Evolutionary conservation across 2,888 invertebrate species (phyloP).

Genomic region (Lomographa bimaculata): DNA sequence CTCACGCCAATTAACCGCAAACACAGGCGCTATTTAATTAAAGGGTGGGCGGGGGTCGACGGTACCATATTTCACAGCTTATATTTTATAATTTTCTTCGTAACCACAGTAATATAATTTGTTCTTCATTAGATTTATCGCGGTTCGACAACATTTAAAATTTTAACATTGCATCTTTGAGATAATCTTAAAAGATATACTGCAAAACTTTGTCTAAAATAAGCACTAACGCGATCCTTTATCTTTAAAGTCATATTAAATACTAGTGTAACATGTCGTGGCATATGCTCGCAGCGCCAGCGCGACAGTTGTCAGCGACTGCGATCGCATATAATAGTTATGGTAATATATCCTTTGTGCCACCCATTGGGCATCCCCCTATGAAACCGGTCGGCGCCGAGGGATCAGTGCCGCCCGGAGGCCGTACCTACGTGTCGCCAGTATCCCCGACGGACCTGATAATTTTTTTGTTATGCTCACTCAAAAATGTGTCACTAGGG

Average conservation of each 20-base stretch:
- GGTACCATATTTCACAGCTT: constrained; percentile 1
- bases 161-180: too few relatives aligned
- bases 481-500: constrained; percentile 64
- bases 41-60: constrained; percentile 40
- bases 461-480: constrained; percentile 51
- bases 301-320: constrained; percentile 46
- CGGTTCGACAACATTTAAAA: neutral
- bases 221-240: constrained; percentile 11
- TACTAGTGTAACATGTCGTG: constrained; percentile 42
- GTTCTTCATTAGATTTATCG: too few relatives aligned
- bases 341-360: constrained; percentile 49
- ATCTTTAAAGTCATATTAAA: constrained; percentile 42
- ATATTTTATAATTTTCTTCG: constrained; percentile 5
- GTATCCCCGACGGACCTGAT: constrained; percentile 42
- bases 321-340: constrained; percentile 55
- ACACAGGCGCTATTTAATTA: constrained; percentile 51
- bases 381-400: constrained; percentile 21
- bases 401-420: constrained; percentile 14
- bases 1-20: constrained; percentile 50
- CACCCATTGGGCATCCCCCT: constrained; percentile 23
- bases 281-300: constrained; percentile 48
- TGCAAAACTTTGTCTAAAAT: too few relatives aligned
- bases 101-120: neutral
- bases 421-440: constrained; percentile 25
- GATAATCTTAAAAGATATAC: too few relatives aligned